These are phyloP conservation scores for Calliphora vomitoria DNA, from an alignment of 2,888 invertebrate species.

Conservation along the genomic window DNA sequence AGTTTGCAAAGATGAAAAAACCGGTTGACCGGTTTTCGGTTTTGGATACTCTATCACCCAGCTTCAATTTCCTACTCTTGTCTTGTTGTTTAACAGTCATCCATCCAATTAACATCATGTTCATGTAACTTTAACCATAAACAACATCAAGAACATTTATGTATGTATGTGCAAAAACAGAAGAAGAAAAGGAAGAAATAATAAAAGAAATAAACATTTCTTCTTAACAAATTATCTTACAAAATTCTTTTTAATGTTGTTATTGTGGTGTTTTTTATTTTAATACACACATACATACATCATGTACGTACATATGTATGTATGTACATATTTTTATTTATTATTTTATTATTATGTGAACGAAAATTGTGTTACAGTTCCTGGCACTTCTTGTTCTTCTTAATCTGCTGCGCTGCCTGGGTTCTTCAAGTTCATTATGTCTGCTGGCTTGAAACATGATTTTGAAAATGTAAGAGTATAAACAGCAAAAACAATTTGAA, in stretches of 20 bases:
- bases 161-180: not conserved
- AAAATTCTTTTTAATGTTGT: constrained; percentile 38
- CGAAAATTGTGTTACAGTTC: constrained; percentile 39
- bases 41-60: too few species aligned
- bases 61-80: not conserved
- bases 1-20: too few species aligned
- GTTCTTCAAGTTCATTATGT: constrained; percentile 53
- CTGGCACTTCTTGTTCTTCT: not conserved
- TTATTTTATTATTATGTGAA: constrained; percentile 32
- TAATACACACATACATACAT: not conserved
- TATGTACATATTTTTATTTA: not conserved
- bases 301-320: not conserved
- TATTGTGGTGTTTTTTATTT: not conserved
- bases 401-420: not conserved
- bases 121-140: constrained; percentile 49
- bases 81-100: constrained; percentile 45
- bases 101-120: constrained; percentile 60
- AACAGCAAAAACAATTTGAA: constrained; percentile 13
- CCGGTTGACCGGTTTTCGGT: too few species aligned
- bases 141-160: constrained; percentile 34
- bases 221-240: constrained; percentile 56
- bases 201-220: constrained; percentile 41
- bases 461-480: constrained; percentile 28
- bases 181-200: not conserved
- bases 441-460: not conserved